Evolutionary conservation across 30 jellyfish, hydroid and myxozoan genomes (phyloP).

Genomic region (Aurelia sp.): DNA sequence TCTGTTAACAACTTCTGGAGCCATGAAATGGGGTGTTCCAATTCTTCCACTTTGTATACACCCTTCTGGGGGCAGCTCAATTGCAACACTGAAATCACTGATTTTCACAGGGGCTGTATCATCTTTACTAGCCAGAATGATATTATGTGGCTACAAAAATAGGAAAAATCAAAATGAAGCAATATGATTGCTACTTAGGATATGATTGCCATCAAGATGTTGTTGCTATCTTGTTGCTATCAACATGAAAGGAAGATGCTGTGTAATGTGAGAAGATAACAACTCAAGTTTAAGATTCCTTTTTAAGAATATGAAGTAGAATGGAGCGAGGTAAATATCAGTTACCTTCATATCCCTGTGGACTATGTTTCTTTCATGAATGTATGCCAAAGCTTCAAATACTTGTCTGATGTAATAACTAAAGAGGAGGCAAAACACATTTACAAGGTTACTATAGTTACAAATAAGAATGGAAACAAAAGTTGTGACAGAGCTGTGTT

Average conservation of each 20-base stretch:
- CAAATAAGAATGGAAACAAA: not conserved
- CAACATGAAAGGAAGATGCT: no score
- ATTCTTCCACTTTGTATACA: conserved; percentile 78
- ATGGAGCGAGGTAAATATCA: not conserved
- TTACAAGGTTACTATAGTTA: not conserved
- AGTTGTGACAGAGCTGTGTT: not conserved
- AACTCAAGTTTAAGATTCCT: no score
- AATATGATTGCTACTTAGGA: no score
- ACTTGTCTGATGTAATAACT: conserved; percentile 97
- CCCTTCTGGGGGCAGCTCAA: conserved; percentile 78
- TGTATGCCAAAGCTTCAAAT: conserved; percentile 89
- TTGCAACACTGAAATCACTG: conserved; percentile 93
- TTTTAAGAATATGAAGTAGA: no score
- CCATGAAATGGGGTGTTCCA: conserved; percentile 96
- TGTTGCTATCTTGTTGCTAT: no score
- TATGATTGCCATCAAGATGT: no score
- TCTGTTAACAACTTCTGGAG: conserved; percentile 95
- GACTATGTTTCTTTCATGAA: conserved; percentile 84
- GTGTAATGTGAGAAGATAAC: no score
- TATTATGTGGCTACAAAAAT: conserved; percentile 84
- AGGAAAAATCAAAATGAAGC: no score
- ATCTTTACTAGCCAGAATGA: conserved; percentile 84
- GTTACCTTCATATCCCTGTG: conserved; percentile 95
- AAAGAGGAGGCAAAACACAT: not conserved
- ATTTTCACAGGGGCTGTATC: conserved; percentile 97